phyloP scores from a whole-genome alignment of 1,140 invertebrate genomes.

The Pinna nobilis region DNA sequence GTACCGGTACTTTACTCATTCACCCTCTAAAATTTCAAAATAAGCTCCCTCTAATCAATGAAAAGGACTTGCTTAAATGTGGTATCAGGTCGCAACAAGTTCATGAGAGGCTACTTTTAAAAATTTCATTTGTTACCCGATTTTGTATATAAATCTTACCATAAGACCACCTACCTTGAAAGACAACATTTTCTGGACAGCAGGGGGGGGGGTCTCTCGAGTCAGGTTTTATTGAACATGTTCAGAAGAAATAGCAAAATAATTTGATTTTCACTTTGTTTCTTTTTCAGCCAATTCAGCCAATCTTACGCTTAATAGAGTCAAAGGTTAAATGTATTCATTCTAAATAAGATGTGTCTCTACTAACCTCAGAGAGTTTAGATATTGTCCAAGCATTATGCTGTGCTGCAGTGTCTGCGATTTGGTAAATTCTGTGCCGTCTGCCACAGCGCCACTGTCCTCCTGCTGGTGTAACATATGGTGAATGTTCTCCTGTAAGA shows the following conservation, averaged over 20 bases:
- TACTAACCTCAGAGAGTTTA: constrained; percentile 44
- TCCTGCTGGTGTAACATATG: constrained; percentile 51
- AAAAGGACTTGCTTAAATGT: too few species aligned
- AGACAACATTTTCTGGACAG: neutral
- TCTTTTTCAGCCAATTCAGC: neutral
- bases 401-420: constrained; percentile 42
- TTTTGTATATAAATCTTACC: neutral
- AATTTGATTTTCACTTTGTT: neutral
- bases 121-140: neutral
- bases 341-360: neutral
- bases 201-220: too few species aligned
- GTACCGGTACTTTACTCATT: neutral
- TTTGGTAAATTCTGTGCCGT: constrained; percentile 28
- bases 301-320: neutral
- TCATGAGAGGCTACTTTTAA: neutral
- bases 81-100: neutral
- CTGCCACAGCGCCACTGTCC: constrained; percentile 30
- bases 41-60: too few species aligned
- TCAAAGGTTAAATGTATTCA: neutral
- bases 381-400: constrained; percentile 50
- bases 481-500: constrained; percentile 60
- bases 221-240: neutral
- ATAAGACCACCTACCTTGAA: neutral
- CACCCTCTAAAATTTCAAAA: neutral
- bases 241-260: neutral